Conservation (phyloP, 2,888 invertebrate genomes). For the Oscheius sp. region DNA sequence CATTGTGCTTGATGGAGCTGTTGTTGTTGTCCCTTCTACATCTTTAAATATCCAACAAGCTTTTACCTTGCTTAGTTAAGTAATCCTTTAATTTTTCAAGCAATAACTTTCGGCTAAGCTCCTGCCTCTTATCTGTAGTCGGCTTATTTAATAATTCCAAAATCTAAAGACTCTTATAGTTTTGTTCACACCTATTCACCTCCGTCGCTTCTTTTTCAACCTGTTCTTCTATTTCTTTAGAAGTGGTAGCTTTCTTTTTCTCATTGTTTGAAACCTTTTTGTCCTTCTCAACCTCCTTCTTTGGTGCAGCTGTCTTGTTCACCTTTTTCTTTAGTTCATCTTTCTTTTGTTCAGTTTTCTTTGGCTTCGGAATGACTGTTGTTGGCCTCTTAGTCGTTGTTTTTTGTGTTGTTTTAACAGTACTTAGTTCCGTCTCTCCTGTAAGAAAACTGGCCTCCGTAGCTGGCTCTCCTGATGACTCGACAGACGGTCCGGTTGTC, state of each 20-base stretch:
- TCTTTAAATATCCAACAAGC: background rate
- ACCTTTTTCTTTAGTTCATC: conserved; percentile 5
- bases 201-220: conserved; percentile 21
- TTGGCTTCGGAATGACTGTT: background rate
- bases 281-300: background rate
- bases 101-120: conserved; percentile 16
- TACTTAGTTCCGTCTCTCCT: background rate
- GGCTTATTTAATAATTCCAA: conserved; percentile 22
- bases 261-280: background rate
- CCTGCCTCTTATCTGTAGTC: conserved; percentile 1
- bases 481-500: background rate
- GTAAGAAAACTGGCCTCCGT: background rate
- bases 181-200: background rate
- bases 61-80: conserved; percentile 12
- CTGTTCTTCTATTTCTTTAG: conserved; percentile 9
- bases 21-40: background rate
- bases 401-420: background rate
- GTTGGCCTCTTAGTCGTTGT: no score
- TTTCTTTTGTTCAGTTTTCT: conserved; percentile 2
- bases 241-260: background rate
- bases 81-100: conserved; percentile 13
- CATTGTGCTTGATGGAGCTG: conserved; percentile 3
- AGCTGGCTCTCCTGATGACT: conserved; percentile 5
- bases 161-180: conserved; percentile 3
- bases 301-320: no score